Evolutionary conservation across 2,888 invertebrate species (phyloP).

Genomic region (Autographa pulchrina): DNA sequence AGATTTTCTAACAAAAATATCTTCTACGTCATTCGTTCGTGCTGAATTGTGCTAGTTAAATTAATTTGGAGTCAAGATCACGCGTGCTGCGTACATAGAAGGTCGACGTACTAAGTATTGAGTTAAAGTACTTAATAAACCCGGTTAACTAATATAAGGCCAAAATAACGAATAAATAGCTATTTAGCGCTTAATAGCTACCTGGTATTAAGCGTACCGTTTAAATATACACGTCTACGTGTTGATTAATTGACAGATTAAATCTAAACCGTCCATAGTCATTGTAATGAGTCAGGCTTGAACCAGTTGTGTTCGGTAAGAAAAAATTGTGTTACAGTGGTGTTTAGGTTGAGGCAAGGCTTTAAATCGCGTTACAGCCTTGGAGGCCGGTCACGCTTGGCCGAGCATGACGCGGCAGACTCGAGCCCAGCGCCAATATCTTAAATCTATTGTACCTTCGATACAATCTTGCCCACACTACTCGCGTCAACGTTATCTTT

Average conservation of each 20-base stretch:
- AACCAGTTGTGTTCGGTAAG: slow-evolving; percentile 24
- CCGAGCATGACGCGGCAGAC: slow-evolving; percentile 81
- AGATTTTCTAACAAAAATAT: slow-evolving; percentile 24
- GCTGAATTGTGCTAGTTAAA: slow-evolving; percentile 53
- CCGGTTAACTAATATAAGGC: slow-evolving; percentile 28
- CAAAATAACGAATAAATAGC: slow-evolving; percentile 27
- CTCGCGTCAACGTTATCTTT: slow-evolving; percentile 49
- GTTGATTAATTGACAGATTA: slow-evolving; percentile 3
- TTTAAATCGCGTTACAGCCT: slow-evolving; percentile 84
- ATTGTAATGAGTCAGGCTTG: slow-evolving; percentile 44
- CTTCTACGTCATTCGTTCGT: slow-evolving; percentile 37
- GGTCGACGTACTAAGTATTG: slow-evolving; percentile 45
- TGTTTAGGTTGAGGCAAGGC: slow-evolving; percentile 71
- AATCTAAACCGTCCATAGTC: slow-evolving; percentile 17
- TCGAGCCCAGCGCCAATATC: slow-evolving; percentile 77
- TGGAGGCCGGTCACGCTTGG: slow-evolving; percentile 83
- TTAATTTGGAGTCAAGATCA: slow-evolving; percentile 63
- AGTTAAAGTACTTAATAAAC: slow-evolving; percentile 45
- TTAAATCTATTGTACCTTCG: slow-evolving; percentile 74
- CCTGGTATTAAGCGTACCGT: slow-evolving; percentile 15
- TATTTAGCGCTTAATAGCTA: slow-evolving; percentile 28
- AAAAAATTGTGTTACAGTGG: slow-evolving; percentile 72
- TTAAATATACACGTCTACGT: slow-evolving; percentile 2
- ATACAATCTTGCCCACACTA: slow-evolving; percentile 56
- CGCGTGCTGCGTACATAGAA: slow-evolving; percentile 50